Evolutionary conservation across 2,797 vertebrate species (phyloP).

Genomic region (Hoplostethus atlanticus): DNA sequence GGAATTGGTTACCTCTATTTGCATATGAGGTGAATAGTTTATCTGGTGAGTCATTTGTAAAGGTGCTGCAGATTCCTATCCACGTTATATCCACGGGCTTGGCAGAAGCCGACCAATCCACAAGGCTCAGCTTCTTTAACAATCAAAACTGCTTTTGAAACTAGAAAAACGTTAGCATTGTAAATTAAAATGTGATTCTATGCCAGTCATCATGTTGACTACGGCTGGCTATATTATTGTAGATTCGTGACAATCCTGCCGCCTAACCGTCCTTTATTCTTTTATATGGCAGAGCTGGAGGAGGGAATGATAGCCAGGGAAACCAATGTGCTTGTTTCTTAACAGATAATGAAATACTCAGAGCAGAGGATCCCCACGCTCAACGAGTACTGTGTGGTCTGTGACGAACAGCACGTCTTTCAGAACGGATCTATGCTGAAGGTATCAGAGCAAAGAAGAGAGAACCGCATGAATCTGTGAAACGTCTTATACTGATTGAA

Average conservation of each 20-base stretch:
- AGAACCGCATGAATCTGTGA: not conserved
- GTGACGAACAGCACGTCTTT: conserved; percentile 99
- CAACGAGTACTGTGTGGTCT: conserved; percentile 99
- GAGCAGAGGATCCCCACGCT: conserved; percentile 98
- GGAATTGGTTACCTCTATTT: not conserved
- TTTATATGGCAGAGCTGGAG: conserved; percentile 17
- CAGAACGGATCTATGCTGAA: conserved; percentile 99
- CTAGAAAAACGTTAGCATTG: no score
- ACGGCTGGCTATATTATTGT: not conserved
- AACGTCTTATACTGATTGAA: not conserved
- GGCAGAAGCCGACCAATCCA: no score
- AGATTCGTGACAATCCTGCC: conserved; percentile 18
- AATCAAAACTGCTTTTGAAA: no score
- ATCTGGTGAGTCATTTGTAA: not conserved
- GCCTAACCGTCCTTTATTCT: not conserved
- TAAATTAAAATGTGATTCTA: no score
- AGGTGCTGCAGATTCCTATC: not conserved
- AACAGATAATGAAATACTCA: conserved; percentile 98
- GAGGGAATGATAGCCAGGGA: conserved; percentile 53
- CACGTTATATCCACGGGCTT: not conserved
- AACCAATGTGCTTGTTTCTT: conserved; percentile 50
- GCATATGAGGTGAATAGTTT: not conserved
- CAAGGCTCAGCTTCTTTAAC: no score
- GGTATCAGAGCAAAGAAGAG: conserved; percentile 77
- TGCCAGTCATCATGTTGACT: not conserved